Base-by-base conservation (phyloP, 1,140 invertebrate species). In the Diorhabda carinulata region DNA sequence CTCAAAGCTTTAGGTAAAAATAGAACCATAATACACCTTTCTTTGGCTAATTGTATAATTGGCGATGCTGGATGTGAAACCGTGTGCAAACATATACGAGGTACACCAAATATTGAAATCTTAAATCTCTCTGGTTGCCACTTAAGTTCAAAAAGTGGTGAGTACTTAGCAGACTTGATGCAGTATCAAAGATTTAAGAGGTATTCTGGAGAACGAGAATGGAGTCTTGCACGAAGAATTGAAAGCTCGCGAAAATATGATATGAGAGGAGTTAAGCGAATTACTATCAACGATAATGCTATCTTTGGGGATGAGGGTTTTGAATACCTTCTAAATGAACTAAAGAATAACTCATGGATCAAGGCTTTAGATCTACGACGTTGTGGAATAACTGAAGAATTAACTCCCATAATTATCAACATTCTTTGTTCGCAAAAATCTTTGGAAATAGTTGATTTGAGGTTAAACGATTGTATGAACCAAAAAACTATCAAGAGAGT, bases 151-250 rank as follows among this genome's bases (percentile, higher is more conserved):
- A 74, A 80, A 2, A 87, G 87, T 59, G 86, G 83, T 45, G 76
- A 82, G n/a, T 80, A 83, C 61, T 81, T 88, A 52, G 84, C 84
- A 0, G 83, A 87, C 66, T 75, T 87, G 58, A 79, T 87, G 52
- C 87, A 86, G 80, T 82, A 80, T 74, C 83, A 84, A 76, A 83
- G 84, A 74, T 83, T 85, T 42, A 81, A 81, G 43, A 78, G 84
- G 63, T 92, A 92, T 75, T 90, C 88, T 76, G 91, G 25, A 25
- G 25, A 25, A 25, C 25, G 93, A 75, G 89, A 89, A 57, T 94
- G 92, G 92, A 87, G 90, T 57, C 88, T 91, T 72, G 91, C 90
- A 40, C 77, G 93, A 44, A 83, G 92, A 2, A 92, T 92, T 74
- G 84, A 90, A 5, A 81, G 89, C 45, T 90, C 91, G 0, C 85